Conservation (phyloP, 2,113 vertebrate genomes). For the Oxygymnocypris stewartii region DNA sequence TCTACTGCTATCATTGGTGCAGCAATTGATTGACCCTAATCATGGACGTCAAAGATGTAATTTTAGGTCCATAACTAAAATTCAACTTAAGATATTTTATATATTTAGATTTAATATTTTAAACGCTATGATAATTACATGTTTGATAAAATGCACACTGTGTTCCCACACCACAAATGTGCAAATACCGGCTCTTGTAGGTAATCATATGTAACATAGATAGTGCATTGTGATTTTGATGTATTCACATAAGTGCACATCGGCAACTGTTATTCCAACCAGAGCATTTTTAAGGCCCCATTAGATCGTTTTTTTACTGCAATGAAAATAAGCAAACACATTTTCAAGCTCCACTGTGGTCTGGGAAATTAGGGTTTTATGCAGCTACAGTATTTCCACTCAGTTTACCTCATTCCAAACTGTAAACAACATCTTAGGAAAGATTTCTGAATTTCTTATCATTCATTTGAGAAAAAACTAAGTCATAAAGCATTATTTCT, state of each 20-base stretch:
- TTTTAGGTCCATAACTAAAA: no score
- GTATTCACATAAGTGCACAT: slow-evolving; percentile 3
- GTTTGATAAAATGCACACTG: not conserved
- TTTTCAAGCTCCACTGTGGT: slow-evolving; percentile 2
- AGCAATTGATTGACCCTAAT: not conserved
- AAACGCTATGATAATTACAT: not conserved
- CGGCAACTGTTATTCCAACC: not conserved
- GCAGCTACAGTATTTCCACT: slow-evolving; percentile 16
- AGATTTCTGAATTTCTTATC: slow-evolving; percentile 7
- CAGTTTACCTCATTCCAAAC: not conserved
- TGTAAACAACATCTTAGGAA: not conserved
- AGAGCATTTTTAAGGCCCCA: not conserved
- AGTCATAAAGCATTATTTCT: slow-evolving; percentile 16
- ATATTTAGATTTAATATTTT: not conserved
- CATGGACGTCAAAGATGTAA: not conserved
- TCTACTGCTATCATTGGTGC: not conserved
- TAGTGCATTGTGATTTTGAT: not conserved
- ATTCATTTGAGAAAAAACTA: slow-evolving; percentile 8
- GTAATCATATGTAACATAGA: not conserved
- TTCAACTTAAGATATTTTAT: no score
- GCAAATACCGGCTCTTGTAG: not conserved
- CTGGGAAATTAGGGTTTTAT: slow-evolving; percentile 17
- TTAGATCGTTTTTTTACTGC: slow-evolving; percentile 17
- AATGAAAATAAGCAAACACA: slow-evolving; percentile 25
- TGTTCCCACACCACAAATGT: not conserved